Evolutionary conservation across 1,140 invertebrate species (phyloP), one percentile per base, ranked within the genome.

Genomic region (Cardiocondyla obscurior): DNA sequence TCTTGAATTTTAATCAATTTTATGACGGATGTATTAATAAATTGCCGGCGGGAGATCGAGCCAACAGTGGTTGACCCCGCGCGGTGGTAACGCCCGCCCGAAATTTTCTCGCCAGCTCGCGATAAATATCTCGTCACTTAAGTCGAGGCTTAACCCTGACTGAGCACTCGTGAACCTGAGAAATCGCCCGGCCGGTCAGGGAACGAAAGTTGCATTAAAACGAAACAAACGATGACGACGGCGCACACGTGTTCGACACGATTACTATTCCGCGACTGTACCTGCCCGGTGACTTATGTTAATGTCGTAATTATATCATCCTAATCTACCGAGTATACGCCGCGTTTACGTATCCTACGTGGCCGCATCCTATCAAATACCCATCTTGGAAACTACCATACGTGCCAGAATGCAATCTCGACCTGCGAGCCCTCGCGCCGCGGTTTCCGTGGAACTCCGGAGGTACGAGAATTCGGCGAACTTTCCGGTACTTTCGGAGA

Each of bases 231-330:
- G 88, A 89, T 83, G 82, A 84, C 84, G 79, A 77, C 28, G 67
- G 81, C 62, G 84, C 91, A 91, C 92, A 91, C 88, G 92, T 93
- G 91, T 94, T 93, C 89, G 90, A 91, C 91, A 91, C 91, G 84
- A 94, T 94, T 94, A 93, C 89, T 94, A 94, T 94, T 94, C 93
- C 88, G 85, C 85, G 86, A 87, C 44, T 87, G 93, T 93, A 30
- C 90, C 88, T 90, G 90, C 90, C 87, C 91, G 92, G 89, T 93
- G 93, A 94, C 93, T 94, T 94, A 94, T 94, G 93, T 94, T 94
- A 94, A 94, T 94, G 91, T 90, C 90, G 91, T 93, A 94, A 94
- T 94, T 94, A 94, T 94, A 94, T 94, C 93, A 93, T 93, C 91
- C 92, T 94, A 93, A 94, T 94, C 93, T 94, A 92, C 90, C 89